Evolutionary conservation across 2,113 vertebrate genomes (phyloP).

Genomic region (Thomomys bottae): DNA sequence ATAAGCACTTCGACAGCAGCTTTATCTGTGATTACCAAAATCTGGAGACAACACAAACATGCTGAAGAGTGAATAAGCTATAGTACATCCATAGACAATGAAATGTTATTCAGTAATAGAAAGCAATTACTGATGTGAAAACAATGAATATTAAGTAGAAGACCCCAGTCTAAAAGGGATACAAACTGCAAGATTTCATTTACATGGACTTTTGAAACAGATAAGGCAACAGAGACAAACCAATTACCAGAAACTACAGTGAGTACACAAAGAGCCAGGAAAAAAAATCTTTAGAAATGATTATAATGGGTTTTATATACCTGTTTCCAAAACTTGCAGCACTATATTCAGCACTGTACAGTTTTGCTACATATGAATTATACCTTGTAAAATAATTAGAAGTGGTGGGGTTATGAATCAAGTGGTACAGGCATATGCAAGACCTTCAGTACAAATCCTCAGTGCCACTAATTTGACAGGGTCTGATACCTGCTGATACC

Average conservation of each 20-base stretch:
- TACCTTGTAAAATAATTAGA: background rate
- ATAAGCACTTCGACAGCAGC: background rate
- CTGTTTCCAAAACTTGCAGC: background rate
- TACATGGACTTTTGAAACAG: slow-evolving; percentile 11
- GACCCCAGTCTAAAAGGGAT: slow-evolving; percentile 3
- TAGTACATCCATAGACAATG: background rate
- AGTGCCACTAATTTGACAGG: background rate
- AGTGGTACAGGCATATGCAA: no score
- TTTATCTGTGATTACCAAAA: slow-evolving; percentile 40
- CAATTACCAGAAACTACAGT: background rate
- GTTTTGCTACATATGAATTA: background rate
- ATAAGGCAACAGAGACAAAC: slow-evolving; percentile 17
- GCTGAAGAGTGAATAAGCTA: background rate
- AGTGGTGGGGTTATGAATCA: no score
- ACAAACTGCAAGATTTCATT: background rate
- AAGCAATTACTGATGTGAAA: slow-evolving; percentile 32
- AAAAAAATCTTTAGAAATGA: background rate
- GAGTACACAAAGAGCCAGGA: background rate
- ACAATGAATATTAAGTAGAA: slow-evolving; percentile 15
- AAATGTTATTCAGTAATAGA: slow-evolving; percentile 29
- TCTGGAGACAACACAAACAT: slow-evolving; percentile 10
- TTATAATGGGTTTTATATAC: background rate
- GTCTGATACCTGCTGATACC: slow-evolving; percentile 28
- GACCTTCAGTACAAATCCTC: no score
- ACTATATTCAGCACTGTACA: background rate